Percentiles rank a stretch among this genome's conserved stretches.
These are phyloP conservation scores for Psophia crepitans DNA, from an alignment of 2,113 vertebrate species.

Conservation along the genomic window DNA sequence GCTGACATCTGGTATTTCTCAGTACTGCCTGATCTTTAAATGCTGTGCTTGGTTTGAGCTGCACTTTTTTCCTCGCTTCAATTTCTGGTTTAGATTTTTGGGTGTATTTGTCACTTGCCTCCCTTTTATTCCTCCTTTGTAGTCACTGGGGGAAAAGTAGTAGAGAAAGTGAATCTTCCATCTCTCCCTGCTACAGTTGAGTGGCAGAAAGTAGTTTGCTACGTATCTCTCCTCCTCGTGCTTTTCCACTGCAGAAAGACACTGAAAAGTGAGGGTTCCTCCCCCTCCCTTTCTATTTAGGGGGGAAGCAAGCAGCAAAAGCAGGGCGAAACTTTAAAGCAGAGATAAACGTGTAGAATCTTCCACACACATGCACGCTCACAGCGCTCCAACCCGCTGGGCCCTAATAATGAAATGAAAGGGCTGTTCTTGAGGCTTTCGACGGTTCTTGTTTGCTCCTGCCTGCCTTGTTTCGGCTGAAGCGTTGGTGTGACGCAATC, in stretches of 20 bases:
- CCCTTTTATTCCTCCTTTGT: background rate
- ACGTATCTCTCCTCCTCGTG: fast-evolving
- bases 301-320: background rate
- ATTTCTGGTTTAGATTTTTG: background rate
- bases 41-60: background rate
- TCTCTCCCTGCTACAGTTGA: background rate
- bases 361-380: background rate
- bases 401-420: background rate
- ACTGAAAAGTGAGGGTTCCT: background rate
- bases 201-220: background rate
- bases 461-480: background rate
- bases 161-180: background rate
- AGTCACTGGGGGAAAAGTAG: background rate
- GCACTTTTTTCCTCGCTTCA: background rate
- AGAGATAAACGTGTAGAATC: background rate
- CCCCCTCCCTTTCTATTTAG: background rate
- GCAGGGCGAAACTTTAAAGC: background rate
- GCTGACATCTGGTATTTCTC: slow-evolving; percentile 18
- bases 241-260: background rate
- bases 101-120: background rate
- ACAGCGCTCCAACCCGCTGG: background rate
- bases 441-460: background rate
- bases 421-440: background rate
- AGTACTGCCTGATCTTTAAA: background rate
- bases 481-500: background rate